phyloP scores from a whole-genome alignment of 2,113 vertebrate species.

The Geococcyx californianus region DNA sequence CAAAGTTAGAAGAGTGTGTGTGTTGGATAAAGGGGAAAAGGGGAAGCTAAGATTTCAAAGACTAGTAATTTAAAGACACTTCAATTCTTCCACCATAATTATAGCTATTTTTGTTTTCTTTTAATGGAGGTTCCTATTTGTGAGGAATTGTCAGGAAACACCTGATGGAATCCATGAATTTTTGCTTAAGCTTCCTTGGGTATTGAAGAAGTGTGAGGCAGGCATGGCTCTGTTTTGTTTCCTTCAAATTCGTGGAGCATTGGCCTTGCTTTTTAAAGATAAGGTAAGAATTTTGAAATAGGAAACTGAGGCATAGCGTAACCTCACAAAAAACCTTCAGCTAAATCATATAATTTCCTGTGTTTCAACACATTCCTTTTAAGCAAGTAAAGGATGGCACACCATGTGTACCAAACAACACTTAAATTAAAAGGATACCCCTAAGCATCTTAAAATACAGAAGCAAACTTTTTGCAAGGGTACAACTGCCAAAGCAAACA shows the following conservation, averaged over 20 bases:
- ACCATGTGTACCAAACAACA: background rate
- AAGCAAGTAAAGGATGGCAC: background rate
- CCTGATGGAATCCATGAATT: background rate
- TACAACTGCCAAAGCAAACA: constrained; percentile 19
- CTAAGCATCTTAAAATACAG: constrained; percentile 39
- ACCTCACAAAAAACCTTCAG: background rate
- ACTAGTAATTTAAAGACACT: background rate
- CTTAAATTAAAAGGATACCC: constrained; percentile 42
- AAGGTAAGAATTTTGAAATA: background rate
- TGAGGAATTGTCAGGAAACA: background rate
- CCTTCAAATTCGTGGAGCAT: background rate
- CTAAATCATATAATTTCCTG: background rate
- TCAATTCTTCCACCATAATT: background rate
- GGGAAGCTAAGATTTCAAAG: background rate
- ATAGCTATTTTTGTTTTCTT: background rate
- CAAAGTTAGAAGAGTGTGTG: background rate
- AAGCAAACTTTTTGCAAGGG: constrained; percentile 25
- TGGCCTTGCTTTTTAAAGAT: background rate
- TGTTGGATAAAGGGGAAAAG: background rate
- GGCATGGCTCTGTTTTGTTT: background rate
- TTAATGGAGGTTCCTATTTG: background rate
- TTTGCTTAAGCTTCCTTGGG: background rate
- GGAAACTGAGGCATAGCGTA: background rate
- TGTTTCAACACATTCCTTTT: background rate
- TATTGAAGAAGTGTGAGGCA: background rate